Evolutionary conservation across 1,140 invertebrate species (phyloP).

Genomic region (Danaus plexippus): DNA sequence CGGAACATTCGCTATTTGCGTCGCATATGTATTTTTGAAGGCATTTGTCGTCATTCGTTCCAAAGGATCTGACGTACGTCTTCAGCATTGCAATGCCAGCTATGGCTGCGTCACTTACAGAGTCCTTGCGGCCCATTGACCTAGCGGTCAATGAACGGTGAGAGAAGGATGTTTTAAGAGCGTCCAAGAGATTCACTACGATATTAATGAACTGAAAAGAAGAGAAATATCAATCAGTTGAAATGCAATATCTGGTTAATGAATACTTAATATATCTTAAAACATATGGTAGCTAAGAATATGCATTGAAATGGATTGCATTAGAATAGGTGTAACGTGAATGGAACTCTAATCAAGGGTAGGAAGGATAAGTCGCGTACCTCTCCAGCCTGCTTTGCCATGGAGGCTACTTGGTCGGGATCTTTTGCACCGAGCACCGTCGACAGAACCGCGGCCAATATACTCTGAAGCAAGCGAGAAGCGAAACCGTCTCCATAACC

Average conservation of each 20-base stretch:
- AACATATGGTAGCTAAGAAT: neutral
- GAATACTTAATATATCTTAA: neutral
- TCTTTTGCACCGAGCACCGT: conserved; percentile 90
- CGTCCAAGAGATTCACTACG: conserved; percentile 90
- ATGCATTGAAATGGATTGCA: conserved; percentile 10
- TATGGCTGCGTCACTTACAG: conserved; percentile 87
- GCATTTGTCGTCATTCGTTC: conserved; percentile 84
- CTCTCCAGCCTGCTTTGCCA: conserved; percentile 94
- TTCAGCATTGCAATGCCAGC: conserved; percentile 90
- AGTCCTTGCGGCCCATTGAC: conserved; percentile 86
- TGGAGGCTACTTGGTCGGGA: conserved; percentile 88
- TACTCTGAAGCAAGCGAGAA: conserved; percentile 81
- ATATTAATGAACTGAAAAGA: conserved; percentile 88
- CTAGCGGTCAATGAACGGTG: conserved; percentile 87
- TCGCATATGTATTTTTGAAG: conserved; percentile 89
- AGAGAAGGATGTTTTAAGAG: conserved; percentile 91
- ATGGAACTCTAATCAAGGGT: conserved; percentile 28
- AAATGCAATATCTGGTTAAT: neutral
- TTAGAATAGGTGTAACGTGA: conserved; percentile 3
- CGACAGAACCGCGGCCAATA: conserved; percentile 90
- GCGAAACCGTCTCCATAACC: conserved; percentile 68
- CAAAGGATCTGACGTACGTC: conserved; percentile 88
- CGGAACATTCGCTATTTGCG: conserved; percentile 88
- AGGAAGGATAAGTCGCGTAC: conserved; percentile 76
- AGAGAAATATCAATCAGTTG: conserved; percentile 6